These are phyloP conservation scores for Alviniconcha strummeri DNA, from an alignment of 2,888 invertebrate species.

Conservation along the genomic window DNA sequence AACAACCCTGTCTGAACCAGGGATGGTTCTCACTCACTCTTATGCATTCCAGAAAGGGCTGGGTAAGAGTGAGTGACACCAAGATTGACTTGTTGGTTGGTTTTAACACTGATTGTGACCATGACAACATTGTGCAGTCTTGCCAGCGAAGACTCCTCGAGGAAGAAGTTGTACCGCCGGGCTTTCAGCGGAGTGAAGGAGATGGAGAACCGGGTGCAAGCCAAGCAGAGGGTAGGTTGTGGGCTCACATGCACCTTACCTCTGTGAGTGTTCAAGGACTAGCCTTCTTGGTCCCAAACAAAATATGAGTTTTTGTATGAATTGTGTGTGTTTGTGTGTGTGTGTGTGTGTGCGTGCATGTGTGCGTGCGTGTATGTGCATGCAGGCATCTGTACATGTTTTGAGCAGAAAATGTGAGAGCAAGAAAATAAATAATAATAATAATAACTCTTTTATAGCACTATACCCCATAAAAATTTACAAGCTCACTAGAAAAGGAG, in stretches of 20 bases:
- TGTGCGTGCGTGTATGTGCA: neutral
- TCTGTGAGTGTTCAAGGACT: no score
- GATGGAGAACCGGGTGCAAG: slow-evolving; percentile 54
- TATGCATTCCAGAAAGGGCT: no score
- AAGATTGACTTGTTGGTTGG: neutral
- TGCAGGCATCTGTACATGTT: neutral
- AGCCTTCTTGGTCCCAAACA: no score
- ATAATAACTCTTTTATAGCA: no score
- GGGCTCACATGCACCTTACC: no score
- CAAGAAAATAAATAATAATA: no score
- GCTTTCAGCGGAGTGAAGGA: slow-evolving; percentile 53
- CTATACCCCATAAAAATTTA: no score
- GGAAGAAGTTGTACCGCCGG: slow-evolving; percentile 38
- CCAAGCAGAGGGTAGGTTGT: slow-evolving; percentile 47
- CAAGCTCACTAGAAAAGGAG: no score
- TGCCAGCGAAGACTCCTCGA: neutral
- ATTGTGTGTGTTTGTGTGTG: neutral
- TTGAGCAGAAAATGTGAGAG: no score
- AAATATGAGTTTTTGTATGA: neutral
- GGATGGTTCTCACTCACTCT: no score
- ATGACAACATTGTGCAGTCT: neutral
- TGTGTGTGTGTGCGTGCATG: neutral
- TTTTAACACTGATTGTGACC: neutral
- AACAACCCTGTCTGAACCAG: no score
- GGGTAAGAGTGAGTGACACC: no score